A percentile compares a stretch with the other conserved stretches of the same genome.
Conservation (phyloP, 2,888 invertebrate species). For the Temnothorax rugatulus region DNA sequence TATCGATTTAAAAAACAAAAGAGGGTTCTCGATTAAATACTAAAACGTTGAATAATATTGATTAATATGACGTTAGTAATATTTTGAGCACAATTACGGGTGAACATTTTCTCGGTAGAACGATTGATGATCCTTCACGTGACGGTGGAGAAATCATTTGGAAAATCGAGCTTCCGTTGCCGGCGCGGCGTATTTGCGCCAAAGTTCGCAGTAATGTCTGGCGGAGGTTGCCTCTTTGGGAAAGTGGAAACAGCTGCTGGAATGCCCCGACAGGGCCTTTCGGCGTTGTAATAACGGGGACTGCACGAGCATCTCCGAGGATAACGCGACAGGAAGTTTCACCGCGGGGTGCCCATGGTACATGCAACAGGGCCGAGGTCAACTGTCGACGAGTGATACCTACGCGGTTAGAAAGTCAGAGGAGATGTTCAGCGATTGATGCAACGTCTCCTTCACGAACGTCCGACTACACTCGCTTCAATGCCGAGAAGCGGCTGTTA, state of each 20-base stretch:
- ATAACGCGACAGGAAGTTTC: conserved; percentile 70
- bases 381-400: conserved; percentile 59
- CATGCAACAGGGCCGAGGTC: conserved; percentile 61
- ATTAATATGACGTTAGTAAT: not conserved
- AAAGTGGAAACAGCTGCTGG: conserved; percentile 62
- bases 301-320: conserved; percentile 46
- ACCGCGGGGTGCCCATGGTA: conserved; percentile 64
- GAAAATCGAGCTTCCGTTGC: not conserved
- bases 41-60: not conserved
- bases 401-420: conserved; percentile 59
- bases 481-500: conserved; percentile 45
- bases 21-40: not conserved
- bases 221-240: conserved; percentile 1
- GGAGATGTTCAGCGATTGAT: conserved; percentile 61
- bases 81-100: not conserved
- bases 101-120: not conserved
- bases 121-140: not conserved
- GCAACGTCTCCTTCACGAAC: conserved; percentile 49
- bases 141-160: conserved; percentile 4
- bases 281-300: conserved; percentile 62
- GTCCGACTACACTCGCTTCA: not conserved
- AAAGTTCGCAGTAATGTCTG: conserved; percentile 14
- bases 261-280: conserved; percentile 58
- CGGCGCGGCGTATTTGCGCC: no score
- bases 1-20: not conserved